phyloP scores from a whole-genome alignment of 1,140 invertebrate species.

The Eufriesea mexicana region DNA sequence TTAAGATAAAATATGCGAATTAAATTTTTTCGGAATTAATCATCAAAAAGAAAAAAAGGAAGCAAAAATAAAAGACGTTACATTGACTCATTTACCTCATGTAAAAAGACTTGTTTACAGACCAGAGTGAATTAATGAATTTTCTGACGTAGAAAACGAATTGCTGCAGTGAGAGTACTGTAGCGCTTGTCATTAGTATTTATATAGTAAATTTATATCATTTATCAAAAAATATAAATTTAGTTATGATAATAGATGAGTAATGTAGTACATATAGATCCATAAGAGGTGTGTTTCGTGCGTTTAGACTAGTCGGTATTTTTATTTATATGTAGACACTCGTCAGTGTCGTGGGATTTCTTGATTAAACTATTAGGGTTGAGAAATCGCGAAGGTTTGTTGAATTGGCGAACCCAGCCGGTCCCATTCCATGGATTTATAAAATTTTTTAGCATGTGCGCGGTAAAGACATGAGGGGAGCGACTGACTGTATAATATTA shows the following conservation, averaged over 20 bases:
- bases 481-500: not conserved
- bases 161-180: not conserved
- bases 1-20: not conserved
- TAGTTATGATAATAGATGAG: not conserved
- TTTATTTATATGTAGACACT: too few species aligned
- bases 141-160: not conserved
- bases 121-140: not conserved
- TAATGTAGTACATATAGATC: not conserved
- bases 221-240: not conserved
- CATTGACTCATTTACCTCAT: not conserved
- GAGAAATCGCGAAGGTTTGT: not conserved
- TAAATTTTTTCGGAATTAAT: not conserved
- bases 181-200: not conserved
- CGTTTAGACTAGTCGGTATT: not conserved
- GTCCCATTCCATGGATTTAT: not conserved
- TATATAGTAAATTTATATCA: not conserved
- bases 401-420: not conserved
- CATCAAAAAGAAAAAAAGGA: not conserved
- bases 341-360: too few species aligned
- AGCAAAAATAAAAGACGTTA: not conserved
- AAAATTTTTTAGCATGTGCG: constrained; percentile 45
- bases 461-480: not conserved
- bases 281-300: not conserved
- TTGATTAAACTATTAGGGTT: not conserved
- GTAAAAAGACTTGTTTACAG: not conserved